phyloP scores from a whole-genome alignment of 2,797 vertebrate species.

The Macropodus opercularis region DNA sequence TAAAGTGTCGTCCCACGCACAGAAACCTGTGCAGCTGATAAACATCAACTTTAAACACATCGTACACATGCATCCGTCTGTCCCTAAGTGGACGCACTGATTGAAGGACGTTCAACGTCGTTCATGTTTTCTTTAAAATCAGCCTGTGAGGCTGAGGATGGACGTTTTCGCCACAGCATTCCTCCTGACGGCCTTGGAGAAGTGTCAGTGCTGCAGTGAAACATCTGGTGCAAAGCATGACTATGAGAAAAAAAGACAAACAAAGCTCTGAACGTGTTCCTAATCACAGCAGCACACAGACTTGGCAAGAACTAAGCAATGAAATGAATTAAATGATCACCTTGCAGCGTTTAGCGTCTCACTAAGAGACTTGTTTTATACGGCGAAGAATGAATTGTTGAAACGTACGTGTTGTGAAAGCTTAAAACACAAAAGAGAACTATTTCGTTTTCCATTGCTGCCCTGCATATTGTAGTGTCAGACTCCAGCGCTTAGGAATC shows the following conservation, averaged over 20 bases:
- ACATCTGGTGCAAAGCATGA: slow-evolving; percentile 24
- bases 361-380: slow-evolving; percentile 2
- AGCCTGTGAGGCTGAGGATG: slow-evolving; percentile 15
- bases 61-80: no score
- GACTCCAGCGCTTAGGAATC: neutral
- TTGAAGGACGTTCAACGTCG: no score
- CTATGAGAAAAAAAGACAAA: neutral
- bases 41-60: no score
- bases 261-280: neutral
- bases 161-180: slow-evolving; percentile 18
- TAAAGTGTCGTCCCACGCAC: no score
- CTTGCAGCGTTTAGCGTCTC: slow-evolving; percentile 3
- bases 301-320: slow-evolving; percentile 16
- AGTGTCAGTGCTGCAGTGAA: slow-evolving; percentile 28
- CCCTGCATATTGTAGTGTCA: neutral
- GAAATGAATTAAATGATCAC: slow-evolving; percentile 2
- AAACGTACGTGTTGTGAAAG: slow-evolving; percentile 1
- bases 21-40: no score
- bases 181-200: slow-evolving; percentile 28
- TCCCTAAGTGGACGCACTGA: no score
- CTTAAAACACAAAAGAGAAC: neutral
- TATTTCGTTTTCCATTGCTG: slow-evolving; percentile 31
- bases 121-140: slow-evolving; percentile 12
- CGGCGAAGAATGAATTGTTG: slow-evolving; percentile 10
- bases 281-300: slow-evolving; percentile 24